Conservation (phyloP, 2,113 vertebrate genomes). For the Amphilophus citrinellus region DNA sequence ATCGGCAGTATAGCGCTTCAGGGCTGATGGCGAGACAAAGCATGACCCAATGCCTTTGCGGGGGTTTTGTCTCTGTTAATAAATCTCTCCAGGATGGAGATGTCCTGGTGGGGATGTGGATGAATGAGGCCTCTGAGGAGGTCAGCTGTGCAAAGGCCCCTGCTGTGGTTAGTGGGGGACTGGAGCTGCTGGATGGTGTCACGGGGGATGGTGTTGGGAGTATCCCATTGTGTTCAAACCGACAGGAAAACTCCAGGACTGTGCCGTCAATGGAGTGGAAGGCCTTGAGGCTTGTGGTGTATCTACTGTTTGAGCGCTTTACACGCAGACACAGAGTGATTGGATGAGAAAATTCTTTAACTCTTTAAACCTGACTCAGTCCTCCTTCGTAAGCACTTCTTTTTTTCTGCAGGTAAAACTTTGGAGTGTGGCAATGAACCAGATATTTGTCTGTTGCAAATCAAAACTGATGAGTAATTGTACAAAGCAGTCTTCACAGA, state of each 20-base stretch:
- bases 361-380: neutral
- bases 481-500: neutral
- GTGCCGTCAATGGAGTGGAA: too few relatives aligned
- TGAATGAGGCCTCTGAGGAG: neutral
- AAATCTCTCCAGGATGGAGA: neutral
- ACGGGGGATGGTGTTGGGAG: neutral
- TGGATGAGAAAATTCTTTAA: neutral
- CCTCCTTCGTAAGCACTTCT: neutral
- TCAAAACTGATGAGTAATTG: neutral
- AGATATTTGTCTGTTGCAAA: neutral
- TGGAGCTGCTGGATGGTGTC: neutral
- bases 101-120: neutral
- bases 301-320: neutral
- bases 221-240: neutral
- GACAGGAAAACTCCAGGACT: neutral
- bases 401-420: neutral
- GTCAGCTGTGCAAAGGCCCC: neutral
- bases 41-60: neutral
- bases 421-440: too few relatives aligned
- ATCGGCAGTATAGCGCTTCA: neutral
- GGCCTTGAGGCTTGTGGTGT: neutral
- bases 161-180: neutral
- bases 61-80: neutral
- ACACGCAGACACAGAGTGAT: rapidly evolving
- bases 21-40: neutral